phyloP scores from a whole-genome alignment of 2,797 vertebrate species.

The Eremophila alpestris region DNA sequence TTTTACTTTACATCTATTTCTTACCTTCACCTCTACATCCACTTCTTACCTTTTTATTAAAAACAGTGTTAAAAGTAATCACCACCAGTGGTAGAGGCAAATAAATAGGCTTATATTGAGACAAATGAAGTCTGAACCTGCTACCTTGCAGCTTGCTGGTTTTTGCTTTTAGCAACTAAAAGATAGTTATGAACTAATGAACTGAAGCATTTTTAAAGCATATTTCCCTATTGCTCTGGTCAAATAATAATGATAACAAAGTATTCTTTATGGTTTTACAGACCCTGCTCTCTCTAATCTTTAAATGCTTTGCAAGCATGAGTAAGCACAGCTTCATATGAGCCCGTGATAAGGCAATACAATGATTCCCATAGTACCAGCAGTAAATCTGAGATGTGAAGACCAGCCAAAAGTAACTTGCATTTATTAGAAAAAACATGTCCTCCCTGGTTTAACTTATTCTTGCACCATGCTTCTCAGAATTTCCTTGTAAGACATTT shows the following conservation, averaged over 20 bases:
- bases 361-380: not conserved
- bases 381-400: not conserved
- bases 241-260: not conserved
- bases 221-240: conserved; percentile 16
- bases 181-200: not conserved
- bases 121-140: not conserved
- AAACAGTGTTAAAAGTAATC: not conserved
- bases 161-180: not conserved
- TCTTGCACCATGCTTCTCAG: not conserved
- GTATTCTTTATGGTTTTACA: conserved; percentile 24
- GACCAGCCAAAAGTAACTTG: not conserved
- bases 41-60: conserved; percentile 5
- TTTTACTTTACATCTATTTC: conserved; percentile 8
- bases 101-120: not conserved
- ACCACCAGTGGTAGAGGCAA: not conserved
- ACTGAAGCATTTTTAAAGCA: not conserved
- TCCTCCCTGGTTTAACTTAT: not conserved
- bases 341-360: not conserved
- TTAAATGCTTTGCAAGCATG: conserved; percentile 22
- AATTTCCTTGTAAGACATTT: not conserved
- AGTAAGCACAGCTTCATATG: conserved; percentile 6
- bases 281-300: not conserved
- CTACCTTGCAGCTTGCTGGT: not conserved
- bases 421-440: not conserved
- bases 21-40: not conserved